Conservation (phyloP, 2,797 vertebrate species). For the Graptemys geographica region DNA sequence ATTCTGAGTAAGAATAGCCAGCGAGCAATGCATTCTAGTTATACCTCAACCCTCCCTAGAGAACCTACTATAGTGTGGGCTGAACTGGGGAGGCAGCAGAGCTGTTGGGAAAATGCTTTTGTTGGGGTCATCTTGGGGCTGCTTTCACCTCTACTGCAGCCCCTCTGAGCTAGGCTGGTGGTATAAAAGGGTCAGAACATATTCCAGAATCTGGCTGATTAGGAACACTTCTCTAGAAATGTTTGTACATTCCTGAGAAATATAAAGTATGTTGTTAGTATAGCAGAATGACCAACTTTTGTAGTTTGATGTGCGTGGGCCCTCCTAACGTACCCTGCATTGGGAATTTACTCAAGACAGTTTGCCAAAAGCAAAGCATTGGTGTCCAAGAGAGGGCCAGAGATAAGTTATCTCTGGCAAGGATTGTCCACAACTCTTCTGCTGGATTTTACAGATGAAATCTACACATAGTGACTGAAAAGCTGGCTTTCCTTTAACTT, state of each 20-base stretch:
- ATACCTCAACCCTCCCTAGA: neutral
- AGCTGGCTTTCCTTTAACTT: slow-evolving; percentile 10
- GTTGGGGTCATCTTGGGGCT: neutral
- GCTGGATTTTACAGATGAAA: slow-evolving; percentile 26
- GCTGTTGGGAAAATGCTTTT: neutral
- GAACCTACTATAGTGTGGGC: neutral
- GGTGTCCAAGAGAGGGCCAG: slow-evolving; percentile 60
- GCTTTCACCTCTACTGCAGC: neutral
- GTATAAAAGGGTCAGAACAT: neutral
- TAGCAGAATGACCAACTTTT: neutral
- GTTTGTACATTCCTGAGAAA: slow-evolving; percentile 31
- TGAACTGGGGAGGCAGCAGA: neutral
- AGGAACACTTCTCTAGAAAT: slow-evolving; percentile 39
- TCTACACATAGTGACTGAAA: slow-evolving; percentile 11
- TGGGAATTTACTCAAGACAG: neutral
- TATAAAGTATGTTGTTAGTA: neutral
- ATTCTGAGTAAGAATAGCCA: slow-evolving; percentile 39
- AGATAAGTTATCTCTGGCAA: slow-evolving; percentile 58
- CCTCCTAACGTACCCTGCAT: slow-evolving; percentile 29
- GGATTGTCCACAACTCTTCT: slow-evolving; percentile 29
- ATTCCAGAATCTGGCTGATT: neutral
- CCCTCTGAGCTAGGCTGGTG: neutral
- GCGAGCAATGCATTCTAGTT: neutral
- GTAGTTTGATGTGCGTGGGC: neutral
- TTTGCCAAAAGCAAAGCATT: slow-evolving; percentile 68